A percentile compares a stretch with the other conserved stretches of the same genome.
These are phyloP conservation scores for Poecile montanus DNA, from an alignment of 2,797 vertebrate species.

Conservation along the genomic window DNA sequence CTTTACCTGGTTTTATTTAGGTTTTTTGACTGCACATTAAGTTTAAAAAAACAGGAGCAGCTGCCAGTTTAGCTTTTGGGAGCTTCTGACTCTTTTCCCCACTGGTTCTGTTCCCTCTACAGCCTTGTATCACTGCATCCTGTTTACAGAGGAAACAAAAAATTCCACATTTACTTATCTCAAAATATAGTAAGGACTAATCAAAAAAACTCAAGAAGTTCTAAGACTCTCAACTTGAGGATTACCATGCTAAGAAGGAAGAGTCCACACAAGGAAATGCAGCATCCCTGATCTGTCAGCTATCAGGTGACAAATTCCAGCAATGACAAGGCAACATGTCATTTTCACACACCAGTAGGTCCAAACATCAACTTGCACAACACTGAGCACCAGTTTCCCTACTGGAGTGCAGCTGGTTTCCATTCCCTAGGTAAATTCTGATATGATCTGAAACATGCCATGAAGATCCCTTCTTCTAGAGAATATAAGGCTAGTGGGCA, in stretches of 20 bases:
- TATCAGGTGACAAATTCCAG: background rate
- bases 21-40: background rate
- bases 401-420: background rate
- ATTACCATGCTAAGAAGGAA: background rate
- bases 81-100: background rate
- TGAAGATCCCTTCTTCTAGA: background rate
- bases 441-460: background rate
- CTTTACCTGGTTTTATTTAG: background rate
- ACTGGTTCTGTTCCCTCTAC: background rate
- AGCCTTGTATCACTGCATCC: background rate
- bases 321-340: background rate
- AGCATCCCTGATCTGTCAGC: background rate
- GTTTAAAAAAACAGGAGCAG: background rate
- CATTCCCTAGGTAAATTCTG: background rate
- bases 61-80: background rate
- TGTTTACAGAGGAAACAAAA: background rate
- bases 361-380: background rate
- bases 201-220: background rate
- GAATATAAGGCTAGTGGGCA: background rate
- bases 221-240: background rate
- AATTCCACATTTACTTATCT: background rate
- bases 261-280: background rate
- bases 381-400: background rate
- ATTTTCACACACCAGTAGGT: slow-evolving; percentile 10
- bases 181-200: background rate